Evolutionary conservation across 2,888 invertebrate species (phyloP), one percentile per base, ranked within the genome.

Genomic region (Norana najaformis): DNA sequence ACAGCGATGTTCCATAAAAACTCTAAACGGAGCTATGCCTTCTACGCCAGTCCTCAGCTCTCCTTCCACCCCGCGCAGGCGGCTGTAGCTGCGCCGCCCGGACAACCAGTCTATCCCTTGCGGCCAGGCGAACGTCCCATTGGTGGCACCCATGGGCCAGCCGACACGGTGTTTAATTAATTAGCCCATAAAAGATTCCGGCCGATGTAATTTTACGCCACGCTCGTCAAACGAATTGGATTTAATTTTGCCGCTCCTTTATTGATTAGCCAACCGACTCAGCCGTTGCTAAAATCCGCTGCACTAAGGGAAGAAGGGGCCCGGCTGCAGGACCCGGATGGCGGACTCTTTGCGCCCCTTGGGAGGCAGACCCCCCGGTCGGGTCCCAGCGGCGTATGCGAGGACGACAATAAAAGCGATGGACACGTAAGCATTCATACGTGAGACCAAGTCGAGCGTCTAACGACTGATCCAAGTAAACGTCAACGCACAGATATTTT

Each of bases 211-310:
- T 85, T 85, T 85, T 85, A 35, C 85, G 36, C 85, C 85, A 85
- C 85, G 85, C 85, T 85, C 85, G 85, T 85, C 85, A 85, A 18
- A 20, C 85, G 85, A 37, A 85, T 85, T 37, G 85, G 85, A 85
- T 85, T 85, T 85, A 35, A 85, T 35, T 85, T 36, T 85, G 35
- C 37, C n/a, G 85, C 85, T 85, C 85, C 85, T 36, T 36, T 85
- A 85, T 85, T 85, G 85, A 85, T 85, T 37, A 23, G 36, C 20
- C 69, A n/a, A 13, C 69, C 69, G 69, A 5, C 85, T 35, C 85
- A 85, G 20, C 36, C 85, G 34, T 11, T n/a, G 36, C 30, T 85
- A 36, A 16, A 85, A 35, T 85, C 85, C 85, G 85, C 23, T 37
- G 36, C 35, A 85, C 37, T 0, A 30, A 69, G 69, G 69, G 69